Evolutionary conservation across 2,888 invertebrate species (phyloP).

Genomic region (Mesoligia furuncula): DNA sequence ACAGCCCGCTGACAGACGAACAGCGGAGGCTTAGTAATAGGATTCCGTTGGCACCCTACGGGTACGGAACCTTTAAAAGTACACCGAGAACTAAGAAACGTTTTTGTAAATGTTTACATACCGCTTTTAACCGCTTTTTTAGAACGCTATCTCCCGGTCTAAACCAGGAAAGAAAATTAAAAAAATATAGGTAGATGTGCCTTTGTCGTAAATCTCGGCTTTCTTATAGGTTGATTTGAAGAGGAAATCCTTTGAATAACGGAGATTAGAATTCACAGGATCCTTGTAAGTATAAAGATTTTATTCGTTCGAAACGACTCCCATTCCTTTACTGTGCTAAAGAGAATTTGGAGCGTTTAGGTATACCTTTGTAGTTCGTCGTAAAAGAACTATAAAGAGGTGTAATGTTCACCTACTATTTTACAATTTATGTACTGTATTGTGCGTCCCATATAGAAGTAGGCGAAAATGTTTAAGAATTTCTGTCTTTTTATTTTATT

Average conservation of each 20-base stretch:
- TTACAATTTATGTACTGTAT: not conserved
- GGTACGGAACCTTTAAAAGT: not conserved
- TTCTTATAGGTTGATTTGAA: conserved; percentile 51
- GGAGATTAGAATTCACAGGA: conserved; percentile 49
- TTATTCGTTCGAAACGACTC: conserved; percentile 23
- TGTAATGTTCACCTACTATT: not conserved
- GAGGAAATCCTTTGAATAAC: conserved; percentile 45
- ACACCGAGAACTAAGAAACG: too few relatives aligned
- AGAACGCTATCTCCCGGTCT: conserved; percentile 36
- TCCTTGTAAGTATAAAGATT: conserved; percentile 11
- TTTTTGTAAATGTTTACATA: too few relatives aligned
- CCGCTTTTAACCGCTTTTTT: not conserved
- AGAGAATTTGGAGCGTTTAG: conserved; percentile 16
- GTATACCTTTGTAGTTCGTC: not conserved
- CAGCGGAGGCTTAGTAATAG: not conserved
- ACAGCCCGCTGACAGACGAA: too few relatives aligned
- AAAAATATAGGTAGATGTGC: conserved; percentile 23
- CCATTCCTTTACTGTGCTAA: conserved; percentile 26
- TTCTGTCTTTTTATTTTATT: too few relatives aligned
- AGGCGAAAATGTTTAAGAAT: not conserved
- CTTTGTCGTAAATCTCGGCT: conserved; percentile 44
- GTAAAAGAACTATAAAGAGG: not conserved
- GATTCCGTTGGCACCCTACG: not conserved
- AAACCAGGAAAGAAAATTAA: conserved; percentile 36
- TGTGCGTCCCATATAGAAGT: not conserved